Evolutionary conservation across 2,888 invertebrate genomes (phyloP), one percentile per base, ranked within the genome.

Genomic region (Chymomyza fuscimana): DNA sequence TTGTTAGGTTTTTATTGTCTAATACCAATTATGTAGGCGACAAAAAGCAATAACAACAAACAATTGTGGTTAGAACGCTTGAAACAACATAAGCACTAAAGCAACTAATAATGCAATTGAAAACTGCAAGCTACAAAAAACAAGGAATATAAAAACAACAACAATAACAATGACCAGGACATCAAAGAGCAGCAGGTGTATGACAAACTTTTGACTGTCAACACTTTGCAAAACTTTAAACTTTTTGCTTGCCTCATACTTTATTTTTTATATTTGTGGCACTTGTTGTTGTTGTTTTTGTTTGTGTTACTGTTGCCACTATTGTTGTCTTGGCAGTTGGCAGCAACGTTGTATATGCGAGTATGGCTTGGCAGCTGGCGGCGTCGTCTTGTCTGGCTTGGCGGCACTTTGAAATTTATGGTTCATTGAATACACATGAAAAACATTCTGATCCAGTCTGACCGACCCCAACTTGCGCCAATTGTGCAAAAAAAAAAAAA

Each of bases 361-460:
- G 32, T 1, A 32, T 9, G 32, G 32, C 51, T n/a, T 51, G 36
- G 51, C 60, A 60, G 51, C 60, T 60, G 32, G 70, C 65, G 81
- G 63, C 81, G 84, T 82, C 85, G 87, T 74, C 88, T 72, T 76
- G 85, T 85, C 85, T 85, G 79, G 76, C 67, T 74, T 63, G 65
- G 73, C 77, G 86, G 88, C 87, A 87, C 82, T 88, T 88, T 85
- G 70, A 88, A 85, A 85, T 88, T 85, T 85, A 85, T 85, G 88
- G 87, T 87, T 85, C 85, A 85, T 88, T 88, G 85, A 87, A 88
- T 88, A 67, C 86, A 78, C 78, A 88, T 82, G 82, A 85, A 87
- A 88, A 88, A 85, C 83, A 86, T 78, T 79, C 67, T 72, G 81
- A 76, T 46, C 40, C 77, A 70, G 71, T 61, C 62, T 60, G 72